These are phyloP conservation scores for Oxycera nigricornis DNA, from an alignment of 2,888 invertebrate genomes.

Conservation along the genomic window DNA sequence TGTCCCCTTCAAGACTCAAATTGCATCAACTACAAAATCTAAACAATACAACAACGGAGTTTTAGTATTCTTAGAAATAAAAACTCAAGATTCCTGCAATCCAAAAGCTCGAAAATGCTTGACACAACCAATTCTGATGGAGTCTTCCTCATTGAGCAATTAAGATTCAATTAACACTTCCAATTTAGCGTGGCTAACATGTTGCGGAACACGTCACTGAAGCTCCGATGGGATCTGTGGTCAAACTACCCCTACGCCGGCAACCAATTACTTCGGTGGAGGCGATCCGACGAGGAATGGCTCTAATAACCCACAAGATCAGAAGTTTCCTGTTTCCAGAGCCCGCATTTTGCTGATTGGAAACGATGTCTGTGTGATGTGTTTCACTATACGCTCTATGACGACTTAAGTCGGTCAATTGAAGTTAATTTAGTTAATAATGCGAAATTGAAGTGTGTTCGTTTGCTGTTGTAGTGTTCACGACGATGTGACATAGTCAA, in stretches of 20 bases:
- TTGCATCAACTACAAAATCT: too few species aligned
- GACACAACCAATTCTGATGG: not conserved
- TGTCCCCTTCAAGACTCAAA: too few species aligned
- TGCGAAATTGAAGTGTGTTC: not conserved
- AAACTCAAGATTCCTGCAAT: too few species aligned
- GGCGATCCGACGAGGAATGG: not conserved
- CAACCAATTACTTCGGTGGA: not conserved
- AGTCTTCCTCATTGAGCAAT: slow-evolving; percentile 1
- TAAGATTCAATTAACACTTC: slow-evolving; percentile 18
- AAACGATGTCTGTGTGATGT: not conserved
- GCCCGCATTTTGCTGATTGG: not conserved
- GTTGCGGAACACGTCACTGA: slow-evolving; percentile 10
- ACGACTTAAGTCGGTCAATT: slow-evolving; percentile 21
- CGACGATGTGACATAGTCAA: too few species aligned
- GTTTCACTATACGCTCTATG: not conserved
- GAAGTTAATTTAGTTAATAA: slow-evolving; percentile 33
- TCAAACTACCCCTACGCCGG: not conserved
- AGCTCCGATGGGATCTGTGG: not conserved
- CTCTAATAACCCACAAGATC: slow-evolving; percentile 21
- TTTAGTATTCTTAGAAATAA: too few species aligned
- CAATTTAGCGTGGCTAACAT: slow-evolving; percentile 26
- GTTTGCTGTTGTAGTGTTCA: too few species aligned
- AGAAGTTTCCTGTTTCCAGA: slow-evolving; percentile 17
- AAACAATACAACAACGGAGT: too few species aligned
- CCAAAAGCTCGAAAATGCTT: too few species aligned